Evolutionary conservation across 2,797 vertebrate species (phyloP), one percentile per base, ranked within the genome.

Genomic region (Pipistrellus pygmaeus): DNA sequence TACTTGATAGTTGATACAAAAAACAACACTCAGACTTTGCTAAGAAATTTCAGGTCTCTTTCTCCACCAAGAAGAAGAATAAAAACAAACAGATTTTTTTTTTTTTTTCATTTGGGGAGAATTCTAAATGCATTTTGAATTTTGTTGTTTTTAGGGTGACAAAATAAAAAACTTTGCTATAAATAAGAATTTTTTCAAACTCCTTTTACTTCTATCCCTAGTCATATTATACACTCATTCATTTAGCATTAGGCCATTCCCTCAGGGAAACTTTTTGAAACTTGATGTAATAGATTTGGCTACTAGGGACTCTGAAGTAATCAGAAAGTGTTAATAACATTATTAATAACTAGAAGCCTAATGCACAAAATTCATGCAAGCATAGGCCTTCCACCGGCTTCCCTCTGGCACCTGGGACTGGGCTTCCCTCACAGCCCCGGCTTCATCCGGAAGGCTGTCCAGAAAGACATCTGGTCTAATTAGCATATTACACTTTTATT

Each of bases 251-350:
- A n/a, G 9, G 6, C 12, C 27, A 41, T 51, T 72, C 21, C 7
- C 55, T 10, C 20, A 51, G 3, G 15, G 91, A 72, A 0, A 0
- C 15, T 30, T 85, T 21, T 35, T 95, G 78, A 94, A 95, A 86
- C 73, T 38, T 38, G 46, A 80, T 66, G 90, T 94, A 96, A 94
- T 88, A 80, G 80, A 57, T 95, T 53, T 85, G 51, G 6, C 25
- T 87, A 93, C 10, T 13, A 92, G 87, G 14, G 90, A 95, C 21
- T 82, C 88, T 60, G 88, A 55, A 48, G 44, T 82, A 94, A 90
- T 62, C 62, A 87, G 86, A 94, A 96, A 57, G 6, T 13, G 8
- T 93, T 95, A 95, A 92, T 81, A 92, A 86, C 62, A 27, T 38
- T 35, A 35, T 20, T 35, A 68, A 68, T 77, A 21, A 77, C 57